These are phyloP conservation scores for Achroia grisella DNA, from an alignment of 1,140 invertebrate genomes.

Conservation along the genomic window DNA sequence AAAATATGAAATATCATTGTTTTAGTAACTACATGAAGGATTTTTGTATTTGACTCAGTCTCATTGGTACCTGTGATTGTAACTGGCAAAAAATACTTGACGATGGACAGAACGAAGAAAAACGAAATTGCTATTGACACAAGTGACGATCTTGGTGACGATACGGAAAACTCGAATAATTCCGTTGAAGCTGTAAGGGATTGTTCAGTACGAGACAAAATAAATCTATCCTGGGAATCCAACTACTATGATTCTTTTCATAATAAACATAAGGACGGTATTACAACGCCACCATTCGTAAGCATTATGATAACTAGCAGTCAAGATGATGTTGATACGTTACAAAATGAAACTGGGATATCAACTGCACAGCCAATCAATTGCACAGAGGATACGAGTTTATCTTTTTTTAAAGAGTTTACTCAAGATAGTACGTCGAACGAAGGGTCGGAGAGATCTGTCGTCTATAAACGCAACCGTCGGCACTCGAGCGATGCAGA, in stretches of 20 bases:
- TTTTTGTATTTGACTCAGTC: not conserved
- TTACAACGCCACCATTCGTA: slow-evolving; percentile 41
- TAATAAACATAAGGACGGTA: slow-evolving; percentile 28
- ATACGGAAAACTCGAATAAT: slow-evolving; percentile 26
- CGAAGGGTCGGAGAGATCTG: slow-evolving; percentile 29
- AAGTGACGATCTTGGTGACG: slow-evolving; percentile 21
- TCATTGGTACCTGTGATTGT: not conserved
- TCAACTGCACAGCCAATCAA: slow-evolving; percentile 18
- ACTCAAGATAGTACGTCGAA: slow-evolving; percentile 31
- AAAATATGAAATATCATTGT: no score
- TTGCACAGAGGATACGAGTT: slow-evolving; percentile 31
- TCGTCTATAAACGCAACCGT: slow-evolving; percentile 40
- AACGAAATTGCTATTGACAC: slow-evolving; percentile 27
- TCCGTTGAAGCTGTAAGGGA: slow-evolving; percentile 52
- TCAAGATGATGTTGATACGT: slow-evolving; percentile 25
- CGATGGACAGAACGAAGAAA: slow-evolving; percentile 29
- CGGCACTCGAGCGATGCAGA: slow-evolving; percentile 35
- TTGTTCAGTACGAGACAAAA: slow-evolving; percentile 28
- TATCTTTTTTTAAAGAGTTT: slow-evolving; percentile 42
- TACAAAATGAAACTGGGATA: slow-evolving; percentile 48
- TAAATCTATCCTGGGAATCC: slow-evolving; percentile 53
- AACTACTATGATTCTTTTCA: slow-evolving; percentile 30
- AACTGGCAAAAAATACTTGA: not conserved
- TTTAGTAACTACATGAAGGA: no score
- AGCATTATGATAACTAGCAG: slow-evolving; percentile 43